Evolutionary conservation across 2,113 vertebrate genomes (phyloP), one percentile per base, ranked within the genome.

Genomic region (Cygnus atratus): DNA sequence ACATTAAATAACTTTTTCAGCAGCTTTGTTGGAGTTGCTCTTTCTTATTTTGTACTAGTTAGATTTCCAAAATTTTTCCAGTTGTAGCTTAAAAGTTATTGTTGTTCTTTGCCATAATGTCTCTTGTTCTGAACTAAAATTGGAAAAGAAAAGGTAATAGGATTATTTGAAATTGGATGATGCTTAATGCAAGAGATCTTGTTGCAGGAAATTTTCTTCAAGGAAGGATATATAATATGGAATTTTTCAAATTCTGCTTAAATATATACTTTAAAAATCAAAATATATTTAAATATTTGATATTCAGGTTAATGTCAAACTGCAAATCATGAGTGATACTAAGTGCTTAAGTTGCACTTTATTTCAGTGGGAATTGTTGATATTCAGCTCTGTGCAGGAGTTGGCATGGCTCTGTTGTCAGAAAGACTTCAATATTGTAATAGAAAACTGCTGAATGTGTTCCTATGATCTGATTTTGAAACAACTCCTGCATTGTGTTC

Each of bases 401-500:
- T 28, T 93, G 67, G 55, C 84, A 57, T 62, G 50, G 35, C 61
- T 94, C 52, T 88, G 46, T 74, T 93, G 54, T 84, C 80, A 89
- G n/a, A 88, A 92, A 79, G 37, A 54, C 70, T 92, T 96, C 92
- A 92, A 41, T 73, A 94, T 85, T 92, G 54, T 66, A 91, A 87
- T 44, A 96, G 86, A 93, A 95, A 91, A 82, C 58, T 84, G 52
- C 83, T 84, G 86, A 87, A 87, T 88, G 43, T 96, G 70, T 94
- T 93, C 37, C 58, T 90, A 14, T 90, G 73, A 93, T 94, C 95
- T 76, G 80, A 96, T 97, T 95, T 93, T 82, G 73, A 89, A 95
- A 94, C 95, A 97, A 87, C 70, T 89, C 50, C 58, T 87, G 86
- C 86, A 93, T 93, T 96, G 92, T 95, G 58, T 85, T 92, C 80